Evolutionary conservation across 1,140 invertebrate genomes (phyloP), one percentile per base, ranked within the genome.

Genomic region (Propsilocerus akamusi): DNA sequence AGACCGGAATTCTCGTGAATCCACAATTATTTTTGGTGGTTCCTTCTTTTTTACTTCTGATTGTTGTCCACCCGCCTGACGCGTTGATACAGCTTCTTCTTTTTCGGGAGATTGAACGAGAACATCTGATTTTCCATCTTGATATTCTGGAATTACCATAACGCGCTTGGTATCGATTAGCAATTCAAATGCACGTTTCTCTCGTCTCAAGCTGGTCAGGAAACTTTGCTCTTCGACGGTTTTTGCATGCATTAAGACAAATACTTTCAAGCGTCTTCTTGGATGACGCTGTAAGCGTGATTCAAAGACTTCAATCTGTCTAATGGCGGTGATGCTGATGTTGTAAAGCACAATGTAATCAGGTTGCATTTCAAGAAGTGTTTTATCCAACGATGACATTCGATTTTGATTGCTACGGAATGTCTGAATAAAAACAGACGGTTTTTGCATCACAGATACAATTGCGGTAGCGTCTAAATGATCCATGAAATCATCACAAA

Each of bases 1-100:
- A 53, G 91, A 95, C 46, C 94, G 76, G 64, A 99, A 99, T 68
- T 99, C 97, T 60, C 97, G 74, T 82, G 97, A 94, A 66, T 99
- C 97, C 20, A 99, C 92, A 57, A 98, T 86, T 11, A 98, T 69
- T 59, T 81, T 63, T 1, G 75, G 71, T 25, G 68, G 69, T 41
- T 68, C 67, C 46, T 63, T 50, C 46, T 59, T 54, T 56, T 50
- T 34, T 1, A 34, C n/a, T 4, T 48, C 52, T 22, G 7, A 6
- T 12, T 66, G 55, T 62, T 68, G 66, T 10, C 69, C 68, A 46
- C 70, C 85, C 49, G 81, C 85, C 68, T 81, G 76, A 26, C 83
- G 70, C 11, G 75, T 80, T 61, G 70, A 75, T 52, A 64, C 58
- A 34, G 68, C 66, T 11, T 67, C 54, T 47, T 52, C 60, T 5